These are phyloP conservation scores for Cataglyphis albicans DNA, from an alignment of 2,888 invertebrate species.

Conservation along the genomic window DNA sequence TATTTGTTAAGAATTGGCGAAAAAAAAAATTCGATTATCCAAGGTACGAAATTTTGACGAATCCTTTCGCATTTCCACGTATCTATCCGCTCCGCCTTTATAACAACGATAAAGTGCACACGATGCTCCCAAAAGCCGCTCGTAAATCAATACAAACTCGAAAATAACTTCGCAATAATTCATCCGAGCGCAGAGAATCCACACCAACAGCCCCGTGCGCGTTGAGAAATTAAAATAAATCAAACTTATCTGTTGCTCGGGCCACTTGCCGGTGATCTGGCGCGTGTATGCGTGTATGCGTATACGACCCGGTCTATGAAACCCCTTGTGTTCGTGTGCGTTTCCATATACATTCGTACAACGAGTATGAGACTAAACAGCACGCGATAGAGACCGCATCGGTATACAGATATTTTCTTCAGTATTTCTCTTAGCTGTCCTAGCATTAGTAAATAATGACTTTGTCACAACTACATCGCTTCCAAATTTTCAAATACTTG, in stretches of 20 bases:
- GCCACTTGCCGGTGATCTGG: constrained; percentile 81
- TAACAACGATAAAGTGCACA: constrained; percentile 78
- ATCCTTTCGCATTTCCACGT: constrained; percentile 66
- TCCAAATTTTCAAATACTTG: constrained; percentile 29
- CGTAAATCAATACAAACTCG: constrained; percentile 82
- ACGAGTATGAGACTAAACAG: constrained; percentile 75
- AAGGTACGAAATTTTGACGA: constrained; percentile 51
- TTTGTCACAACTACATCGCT: constrained; percentile 19
- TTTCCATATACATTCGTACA: constrained; percentile 9
- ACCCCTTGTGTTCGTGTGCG: constrained; percentile 16
- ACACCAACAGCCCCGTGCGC: constrained; percentile 65
- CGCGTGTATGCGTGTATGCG: constrained; percentile 59
- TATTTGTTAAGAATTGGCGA: neutral
- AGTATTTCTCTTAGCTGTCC: constrained; percentile 69
- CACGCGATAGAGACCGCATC: constrained; percentile 69
- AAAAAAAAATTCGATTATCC: constrained; percentile 26
- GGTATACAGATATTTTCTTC: constrained; percentile 72
- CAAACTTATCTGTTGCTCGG: constrained; percentile 84
- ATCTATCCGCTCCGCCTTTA: constrained; percentile 68
- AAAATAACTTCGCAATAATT: constrained; percentile 82
- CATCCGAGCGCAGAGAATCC: constrained; percentile 68
- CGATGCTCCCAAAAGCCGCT: constrained; percentile 74
- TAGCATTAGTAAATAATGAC: constrained; percentile 67
- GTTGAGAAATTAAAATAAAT: constrained; percentile 84
- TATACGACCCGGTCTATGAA: neutral